phyloP scores from a whole-genome alignment of 1,140 invertebrate genomes.

The Eurosta solidaginis region DNA sequence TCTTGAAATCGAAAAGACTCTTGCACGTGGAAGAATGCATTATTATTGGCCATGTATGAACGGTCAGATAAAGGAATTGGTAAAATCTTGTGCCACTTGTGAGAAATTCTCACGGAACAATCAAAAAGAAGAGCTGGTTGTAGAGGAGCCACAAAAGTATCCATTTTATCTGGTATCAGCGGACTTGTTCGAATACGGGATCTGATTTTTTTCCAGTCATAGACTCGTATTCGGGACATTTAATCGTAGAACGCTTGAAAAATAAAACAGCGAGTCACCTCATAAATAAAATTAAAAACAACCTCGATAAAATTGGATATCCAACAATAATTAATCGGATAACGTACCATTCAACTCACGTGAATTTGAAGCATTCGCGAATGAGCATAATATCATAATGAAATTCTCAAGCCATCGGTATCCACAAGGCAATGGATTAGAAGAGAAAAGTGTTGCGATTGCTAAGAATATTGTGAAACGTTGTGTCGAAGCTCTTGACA shows the following conservation, averaged over 20 bases:
- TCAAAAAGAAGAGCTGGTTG: slow-evolving; percentile 23
- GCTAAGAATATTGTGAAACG: slow-evolving; percentile 32
- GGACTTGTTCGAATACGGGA: too few species aligned
- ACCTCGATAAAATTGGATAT: too few species aligned
- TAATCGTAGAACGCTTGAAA: too few species aligned
- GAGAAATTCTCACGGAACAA: slow-evolving; percentile 35
- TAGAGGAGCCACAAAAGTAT: not conserved
- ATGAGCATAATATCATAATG: too few species aligned
- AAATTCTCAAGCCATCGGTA: slow-evolving; percentile 31
- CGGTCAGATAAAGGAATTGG: slow-evolving; percentile 1
- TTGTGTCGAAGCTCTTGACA: slow-evolving; percentile 7
- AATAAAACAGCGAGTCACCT: too few species aligned
- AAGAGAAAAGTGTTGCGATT: slow-evolving; percentile 30
- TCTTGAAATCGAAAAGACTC: slow-evolving; percentile 31
- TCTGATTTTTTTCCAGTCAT: too few species aligned
- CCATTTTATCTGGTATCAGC: too few species aligned
- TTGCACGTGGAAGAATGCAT: slow-evolving; percentile 16
- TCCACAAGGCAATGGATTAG: slow-evolving; percentile 28
- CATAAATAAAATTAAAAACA: too few species aligned
- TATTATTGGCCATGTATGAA: slow-evolving; percentile 33
- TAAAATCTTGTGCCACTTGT: slow-evolving; percentile 32
- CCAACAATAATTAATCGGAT: too few species aligned
- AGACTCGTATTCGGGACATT: too few species aligned
- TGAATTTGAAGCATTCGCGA: too few species aligned
- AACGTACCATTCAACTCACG: too few species aligned